These are phyloP conservation scores for Linyphia triangularis DNA, from an alignment of 2,888 invertebrate species.

Conservation along the genomic window DNA sequence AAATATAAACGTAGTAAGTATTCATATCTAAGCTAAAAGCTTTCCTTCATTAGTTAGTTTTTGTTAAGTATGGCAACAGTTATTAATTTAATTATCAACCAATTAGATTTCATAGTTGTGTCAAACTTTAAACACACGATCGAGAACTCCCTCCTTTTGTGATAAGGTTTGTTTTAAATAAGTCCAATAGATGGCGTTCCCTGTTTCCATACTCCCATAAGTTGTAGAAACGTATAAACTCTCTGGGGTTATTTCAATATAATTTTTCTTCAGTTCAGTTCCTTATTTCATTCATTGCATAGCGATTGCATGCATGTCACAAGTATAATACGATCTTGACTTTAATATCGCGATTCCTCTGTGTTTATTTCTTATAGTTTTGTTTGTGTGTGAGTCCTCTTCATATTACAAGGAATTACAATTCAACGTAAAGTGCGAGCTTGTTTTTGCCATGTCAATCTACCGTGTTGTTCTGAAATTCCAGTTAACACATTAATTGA, in stretches of 20 bases:
- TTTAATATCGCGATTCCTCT: neutral
- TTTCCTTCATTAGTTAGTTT: too few species aligned
- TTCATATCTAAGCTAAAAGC: too few species aligned
- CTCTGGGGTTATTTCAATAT: neutral
- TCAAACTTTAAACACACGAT: neutral
- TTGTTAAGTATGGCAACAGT: too few species aligned
- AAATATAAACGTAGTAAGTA: too few species aligned
- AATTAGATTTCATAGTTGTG: too few species aligned
- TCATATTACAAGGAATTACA: neutral
- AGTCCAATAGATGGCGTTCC: neutral
- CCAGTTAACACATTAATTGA: constrained; percentile 27
- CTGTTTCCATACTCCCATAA: neutral
- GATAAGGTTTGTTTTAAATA: neutral
- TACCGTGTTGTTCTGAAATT: constrained; percentile 2
- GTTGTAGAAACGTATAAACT: too few species aligned
- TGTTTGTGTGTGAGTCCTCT: neutral
- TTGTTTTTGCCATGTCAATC: constrained; percentile 7
- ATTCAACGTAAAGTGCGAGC: neutral
- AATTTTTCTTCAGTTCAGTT: neutral
- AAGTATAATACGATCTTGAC: neutral
- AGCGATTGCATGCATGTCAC: too few species aligned
- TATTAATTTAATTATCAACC: too few species aligned
- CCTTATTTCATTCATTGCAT: neutral
- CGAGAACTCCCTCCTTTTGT: neutral
- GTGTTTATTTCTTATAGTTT: neutral